Evolutionary conservation across 64 coral and sea anemone species (phyloP).

Genomic region (Montipora efflorescens): DNA sequence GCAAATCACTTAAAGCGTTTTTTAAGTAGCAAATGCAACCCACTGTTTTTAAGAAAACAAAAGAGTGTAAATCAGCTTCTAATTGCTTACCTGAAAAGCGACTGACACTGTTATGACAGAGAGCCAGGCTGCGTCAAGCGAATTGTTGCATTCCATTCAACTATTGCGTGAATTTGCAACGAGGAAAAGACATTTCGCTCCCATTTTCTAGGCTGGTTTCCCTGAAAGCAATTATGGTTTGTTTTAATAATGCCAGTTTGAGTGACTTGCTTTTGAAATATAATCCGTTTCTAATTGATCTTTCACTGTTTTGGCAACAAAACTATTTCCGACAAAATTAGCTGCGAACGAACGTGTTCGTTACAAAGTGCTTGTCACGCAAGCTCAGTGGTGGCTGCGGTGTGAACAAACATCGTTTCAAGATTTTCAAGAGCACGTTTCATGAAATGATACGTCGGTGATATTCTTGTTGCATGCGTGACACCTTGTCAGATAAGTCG

Average conservation of each 20-base stretch:
- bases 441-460: too few relatives aligned
- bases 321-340: not conserved
- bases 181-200: not conserved
- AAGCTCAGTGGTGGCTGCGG: too few relatives aligned
- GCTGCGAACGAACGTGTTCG: not conserved
- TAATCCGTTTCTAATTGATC: constrained; percentile 39
- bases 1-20: too few relatives aligned
- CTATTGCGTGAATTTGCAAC: not conserved
- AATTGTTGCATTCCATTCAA: constrained; percentile 38
- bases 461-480: too few relatives aligned
- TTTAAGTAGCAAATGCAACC: not conserved
- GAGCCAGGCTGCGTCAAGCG: constrained; percentile 18
- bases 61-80: not conserved
- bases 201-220: not conserved
- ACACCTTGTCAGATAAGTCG: too few relatives aligned
- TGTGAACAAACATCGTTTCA: too few relatives aligned
- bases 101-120: constrained; percentile 16
- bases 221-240: not conserved
- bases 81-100: constrained; percentile 46
- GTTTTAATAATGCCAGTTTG: not conserved
- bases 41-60: not conserved
- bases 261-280: constrained; percentile 10
- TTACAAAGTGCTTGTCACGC: too few relatives aligned
- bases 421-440: too few relatives aligned
- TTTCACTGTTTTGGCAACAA: constrained; percentile 36